These are phyloP conservation scores for Darevskia mixta DNA, from an alignment of 2,797 vertebrate genomes.

Conservation along the genomic window DNA sequence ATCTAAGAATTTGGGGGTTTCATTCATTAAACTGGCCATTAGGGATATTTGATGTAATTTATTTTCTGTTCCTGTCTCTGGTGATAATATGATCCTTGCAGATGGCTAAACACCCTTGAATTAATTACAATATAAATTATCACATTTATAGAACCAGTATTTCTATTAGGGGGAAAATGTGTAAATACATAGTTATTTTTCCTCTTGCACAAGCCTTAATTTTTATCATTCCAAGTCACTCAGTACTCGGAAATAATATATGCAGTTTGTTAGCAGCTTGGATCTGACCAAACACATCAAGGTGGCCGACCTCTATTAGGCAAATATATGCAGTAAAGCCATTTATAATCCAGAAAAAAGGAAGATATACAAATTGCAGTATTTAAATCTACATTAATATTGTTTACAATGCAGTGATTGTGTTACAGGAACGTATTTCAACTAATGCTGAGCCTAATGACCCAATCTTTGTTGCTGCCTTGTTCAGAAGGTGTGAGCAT, in stretches of 20 bases:
- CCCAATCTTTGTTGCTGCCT: no score
- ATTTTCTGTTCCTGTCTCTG: constrained; percentile 41
- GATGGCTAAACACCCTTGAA: constrained; percentile 52
- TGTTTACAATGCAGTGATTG: constrained; percentile 32
- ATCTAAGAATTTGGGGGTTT: constrained; percentile 35
- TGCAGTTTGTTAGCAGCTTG: not conserved
- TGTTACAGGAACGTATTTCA: constrained; percentile 37
- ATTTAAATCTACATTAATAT: constrained; percentile 21
- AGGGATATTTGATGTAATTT: constrained; percentile 36
- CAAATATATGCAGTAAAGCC: constrained; percentile 5
- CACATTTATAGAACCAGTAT: constrained; percentile 33
- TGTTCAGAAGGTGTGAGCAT: not conserved
- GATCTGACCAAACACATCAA: constrained; percentile 11
- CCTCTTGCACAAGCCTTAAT: constrained; percentile 1
- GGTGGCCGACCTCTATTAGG: constrained; percentile 22
- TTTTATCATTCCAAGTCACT: constrained; percentile 33
- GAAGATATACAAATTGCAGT: not conserved
- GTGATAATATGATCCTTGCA: constrained; percentile 38
- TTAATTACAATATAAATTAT: constrained; percentile 59
- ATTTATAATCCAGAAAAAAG: constrained; percentile 15
- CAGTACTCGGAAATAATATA: constrained; percentile 10
- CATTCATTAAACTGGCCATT: constrained; percentile 21
- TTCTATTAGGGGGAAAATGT: constrained; percentile 25
- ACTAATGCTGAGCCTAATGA: not conserved
- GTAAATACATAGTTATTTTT: constrained; percentile 23